Conservation (phyloP, 2,113 vertebrate genomes). For the Callaeas wilsoni region DNA sequence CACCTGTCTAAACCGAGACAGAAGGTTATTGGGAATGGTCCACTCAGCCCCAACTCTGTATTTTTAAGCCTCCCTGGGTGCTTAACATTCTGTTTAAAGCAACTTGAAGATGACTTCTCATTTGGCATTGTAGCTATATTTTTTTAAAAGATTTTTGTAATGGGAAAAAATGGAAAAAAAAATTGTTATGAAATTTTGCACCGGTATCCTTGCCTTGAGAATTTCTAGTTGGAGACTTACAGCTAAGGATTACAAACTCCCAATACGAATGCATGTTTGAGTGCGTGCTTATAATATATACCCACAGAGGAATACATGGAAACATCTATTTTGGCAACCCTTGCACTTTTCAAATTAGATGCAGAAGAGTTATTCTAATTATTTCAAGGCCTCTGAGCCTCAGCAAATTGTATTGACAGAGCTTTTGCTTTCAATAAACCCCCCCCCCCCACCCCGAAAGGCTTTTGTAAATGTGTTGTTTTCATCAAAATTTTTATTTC, state of each 20-base stretch:
- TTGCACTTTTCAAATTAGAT: conserved; percentile 53
- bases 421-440: conserved; percentile 25
- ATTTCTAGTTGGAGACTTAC: not conserved
- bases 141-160: not conserved
- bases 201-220: not conserved
- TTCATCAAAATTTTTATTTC: not conserved
- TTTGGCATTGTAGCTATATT: not conserved
- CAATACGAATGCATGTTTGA: not conserved
- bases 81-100: not conserved
- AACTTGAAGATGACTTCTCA: not conserved
- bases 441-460: not conserved
- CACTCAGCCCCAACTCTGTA: not conserved
- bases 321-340: conserved; percentile 26
- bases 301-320: not conserved
- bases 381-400: conserved; percentile 28
- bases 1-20: too few species aligned
- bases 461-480: not conserved
- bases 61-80: not conserved
- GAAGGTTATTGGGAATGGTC: not conserved
- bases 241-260: not conserved
- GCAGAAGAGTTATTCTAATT: conserved; percentile 49
- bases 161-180: not conserved
- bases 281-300: not conserved
- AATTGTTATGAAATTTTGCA: not conserved
- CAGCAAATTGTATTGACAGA: conserved; percentile 55